Evolutionary conservation across 2,113 vertebrate genomes (phyloP).

Genomic region (Dipodomys merriami): DNA sequence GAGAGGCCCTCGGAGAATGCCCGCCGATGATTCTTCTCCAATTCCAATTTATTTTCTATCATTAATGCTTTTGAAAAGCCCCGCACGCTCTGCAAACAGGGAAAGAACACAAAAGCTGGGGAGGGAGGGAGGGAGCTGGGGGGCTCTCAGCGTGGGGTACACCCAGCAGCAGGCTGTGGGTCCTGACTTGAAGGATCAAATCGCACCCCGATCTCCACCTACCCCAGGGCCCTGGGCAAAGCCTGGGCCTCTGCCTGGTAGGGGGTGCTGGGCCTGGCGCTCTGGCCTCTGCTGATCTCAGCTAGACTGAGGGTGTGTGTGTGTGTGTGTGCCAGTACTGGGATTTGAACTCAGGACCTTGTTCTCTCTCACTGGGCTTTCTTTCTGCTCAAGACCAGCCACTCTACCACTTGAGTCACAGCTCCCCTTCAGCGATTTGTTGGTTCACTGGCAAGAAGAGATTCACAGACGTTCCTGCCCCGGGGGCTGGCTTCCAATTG

Average conservation of each 20-base stretch:
- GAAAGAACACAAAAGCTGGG: constrained; percentile 47
- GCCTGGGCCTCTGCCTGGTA: neutral
- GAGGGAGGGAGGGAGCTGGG: neutral
- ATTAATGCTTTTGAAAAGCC: constrained; percentile 86
- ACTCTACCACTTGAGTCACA: too few species aligned
- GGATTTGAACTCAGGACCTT: too few species aligned
- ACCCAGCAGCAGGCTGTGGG: too few species aligned
- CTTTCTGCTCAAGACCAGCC: too few species aligned
- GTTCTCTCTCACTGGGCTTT: too few species aligned
- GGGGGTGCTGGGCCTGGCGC: neutral
- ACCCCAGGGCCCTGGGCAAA: too few species aligned
- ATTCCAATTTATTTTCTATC: constrained; percentile 88
- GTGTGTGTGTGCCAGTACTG: too few species aligned
- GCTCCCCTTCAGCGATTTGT: too few species aligned
- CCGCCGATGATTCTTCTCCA: constrained; percentile 82
- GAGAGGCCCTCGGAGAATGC: constrained; percentile 83
- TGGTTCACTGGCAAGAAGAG: too few species aligned
- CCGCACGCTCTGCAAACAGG: constrained; percentile 73
- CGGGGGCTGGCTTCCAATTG: too few species aligned
- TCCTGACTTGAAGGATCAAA: constrained; percentile 26
- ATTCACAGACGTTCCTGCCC: too few species aligned
- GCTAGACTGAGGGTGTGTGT: neutral
- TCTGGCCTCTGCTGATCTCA: neutral
- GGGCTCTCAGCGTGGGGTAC: neutral
- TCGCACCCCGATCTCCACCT: neutral